phyloP scores from a whole-genome alignment of 2,797 vertebrate genomes.

The Clarias pachynema region DNA sequence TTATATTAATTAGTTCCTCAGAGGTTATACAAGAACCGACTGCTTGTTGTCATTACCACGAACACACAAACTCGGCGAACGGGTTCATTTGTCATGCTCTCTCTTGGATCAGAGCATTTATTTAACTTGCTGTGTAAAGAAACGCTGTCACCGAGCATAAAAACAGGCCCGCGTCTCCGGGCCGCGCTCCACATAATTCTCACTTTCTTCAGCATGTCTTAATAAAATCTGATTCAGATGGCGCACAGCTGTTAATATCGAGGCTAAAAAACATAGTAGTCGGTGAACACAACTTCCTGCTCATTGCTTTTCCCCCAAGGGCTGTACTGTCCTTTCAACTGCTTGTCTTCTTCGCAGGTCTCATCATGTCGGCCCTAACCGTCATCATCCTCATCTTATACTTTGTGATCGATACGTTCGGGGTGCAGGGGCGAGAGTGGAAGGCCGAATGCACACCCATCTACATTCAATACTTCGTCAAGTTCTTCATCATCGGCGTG shows the following conservation, averaged over 20 bases:
- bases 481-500: constrained; percentile 98
- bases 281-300: not conserved
- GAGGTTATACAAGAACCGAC: not conserved
- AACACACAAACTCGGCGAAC: constrained; percentile 26
- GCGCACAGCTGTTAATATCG: constrained; percentile 30
- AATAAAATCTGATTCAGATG: constrained; percentile 44
- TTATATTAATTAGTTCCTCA: constrained; percentile 31
- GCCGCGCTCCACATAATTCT: constrained; percentile 43
- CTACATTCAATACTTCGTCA: constrained; percentile 97
- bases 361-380: constrained; percentile 93
- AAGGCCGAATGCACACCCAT: constrained; percentile 88
- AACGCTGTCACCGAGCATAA: constrained; percentile 40
- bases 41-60: constrained; percentile 21
- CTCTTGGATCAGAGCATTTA: constrained; percentile 27
- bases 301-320: not conserved
- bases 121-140: constrained; percentile 38
- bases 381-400: constrained; percentile 94
- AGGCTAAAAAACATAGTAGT: constrained; percentile 1
- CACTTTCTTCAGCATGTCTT: constrained; percentile 33
- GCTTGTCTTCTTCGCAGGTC: constrained; percentile 72
- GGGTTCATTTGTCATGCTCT: constrained; percentile 26
- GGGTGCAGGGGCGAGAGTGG: constrained; percentile 81
- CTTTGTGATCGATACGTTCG: constrained; percentile 92
- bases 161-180: constrained; percentile 46
- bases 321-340: constrained; percentile 7